phyloP scores from a whole-genome alignment of 2,797 vertebrate genomes.

The Varecia variegata region DNA sequence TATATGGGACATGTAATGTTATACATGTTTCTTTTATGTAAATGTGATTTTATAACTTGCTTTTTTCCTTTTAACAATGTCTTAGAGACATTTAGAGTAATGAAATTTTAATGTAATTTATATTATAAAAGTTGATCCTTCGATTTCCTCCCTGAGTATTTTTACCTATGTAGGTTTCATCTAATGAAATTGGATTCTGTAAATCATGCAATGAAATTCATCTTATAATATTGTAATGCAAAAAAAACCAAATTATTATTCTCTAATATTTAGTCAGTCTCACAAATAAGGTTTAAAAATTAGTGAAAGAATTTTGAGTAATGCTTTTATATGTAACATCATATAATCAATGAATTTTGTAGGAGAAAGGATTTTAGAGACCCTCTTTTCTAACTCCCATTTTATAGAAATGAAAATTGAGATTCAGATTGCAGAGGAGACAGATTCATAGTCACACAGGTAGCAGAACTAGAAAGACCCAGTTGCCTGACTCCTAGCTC shows the following conservation, averaged over 20 bases:
- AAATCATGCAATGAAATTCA: background rate
- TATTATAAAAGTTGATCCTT: background rate
- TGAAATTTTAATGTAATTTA: background rate
- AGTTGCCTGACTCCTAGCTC: background rate
- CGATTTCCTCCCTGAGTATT: background rate
- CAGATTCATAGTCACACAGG: background rate
- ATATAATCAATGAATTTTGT: background rate
- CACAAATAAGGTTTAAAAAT: background rate
- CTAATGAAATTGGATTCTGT: background rate
- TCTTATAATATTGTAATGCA: background rate
- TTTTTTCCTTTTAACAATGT: background rate
- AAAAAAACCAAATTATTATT: background rate
- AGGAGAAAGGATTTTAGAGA: background rate
- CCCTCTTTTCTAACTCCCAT: background rate
- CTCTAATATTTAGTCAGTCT: background rate
- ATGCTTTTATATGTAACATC: background rate
- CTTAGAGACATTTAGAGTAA: background rate
- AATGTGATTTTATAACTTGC: background rate
- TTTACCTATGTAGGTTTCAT: background rate
- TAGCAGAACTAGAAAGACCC: background rate
- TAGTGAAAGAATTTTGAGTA: background rate
- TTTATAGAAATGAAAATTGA: background rate
- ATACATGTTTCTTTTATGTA: background rate
- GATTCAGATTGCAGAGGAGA: background rate
- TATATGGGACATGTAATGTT: background rate